Base-by-base conservation (phyloP, 2,888 invertebrate species). In the Drosophila melanosoma region DNA sequence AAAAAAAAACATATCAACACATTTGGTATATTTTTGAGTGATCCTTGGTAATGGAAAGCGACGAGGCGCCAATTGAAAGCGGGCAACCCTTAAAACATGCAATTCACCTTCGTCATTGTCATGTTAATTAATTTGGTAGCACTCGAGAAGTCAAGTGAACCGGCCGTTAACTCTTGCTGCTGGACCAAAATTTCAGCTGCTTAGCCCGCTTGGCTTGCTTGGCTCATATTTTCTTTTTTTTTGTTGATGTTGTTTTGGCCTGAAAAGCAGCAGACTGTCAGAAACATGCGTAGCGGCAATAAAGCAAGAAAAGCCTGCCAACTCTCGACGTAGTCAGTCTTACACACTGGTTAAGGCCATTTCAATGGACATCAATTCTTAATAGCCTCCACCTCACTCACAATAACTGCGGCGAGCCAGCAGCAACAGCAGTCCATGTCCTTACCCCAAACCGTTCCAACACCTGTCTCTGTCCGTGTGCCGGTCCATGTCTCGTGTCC, bases 61-160 rank as follows among this genome's bases (percentile, higher is more conserved):
- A 67, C 51, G 53, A 51, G 58, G 66, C 60, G 63, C 35, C 70
- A 64, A 62, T 58, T 70, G 49, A 49, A 23, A 29, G 49, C 35
- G 10, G 23, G 36, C 45, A 35, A 36, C 53, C 57, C 33, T 42
- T 49, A 54, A 69, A 88, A 86, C 79, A 83, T 75, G 89, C 87
- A 89, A 90, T 89, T 90, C 90, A 89, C 89, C 89, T 90, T 90
- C 89, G 88, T 89, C 90, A 89, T 89, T 90, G 90, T 89, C 89
- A 89, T 89, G 90, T 82, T 89, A 90, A 89, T 90, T 89, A 89
- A 90, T 90, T 89, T 77, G 80, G 79, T 71, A 74, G 74, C 90
- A 80, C 88, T 89, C 79, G 66, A 84, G 61, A 67, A 85, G 85
- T 82, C 87, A 85, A 85, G 89, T 77, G 74, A 77, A 82, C 74